Evolutionary conservation across 2,113 vertebrate species (phyloP), one percentile per base, ranked within the genome.

Genomic region (Scytalopus superciliaris): DNA sequence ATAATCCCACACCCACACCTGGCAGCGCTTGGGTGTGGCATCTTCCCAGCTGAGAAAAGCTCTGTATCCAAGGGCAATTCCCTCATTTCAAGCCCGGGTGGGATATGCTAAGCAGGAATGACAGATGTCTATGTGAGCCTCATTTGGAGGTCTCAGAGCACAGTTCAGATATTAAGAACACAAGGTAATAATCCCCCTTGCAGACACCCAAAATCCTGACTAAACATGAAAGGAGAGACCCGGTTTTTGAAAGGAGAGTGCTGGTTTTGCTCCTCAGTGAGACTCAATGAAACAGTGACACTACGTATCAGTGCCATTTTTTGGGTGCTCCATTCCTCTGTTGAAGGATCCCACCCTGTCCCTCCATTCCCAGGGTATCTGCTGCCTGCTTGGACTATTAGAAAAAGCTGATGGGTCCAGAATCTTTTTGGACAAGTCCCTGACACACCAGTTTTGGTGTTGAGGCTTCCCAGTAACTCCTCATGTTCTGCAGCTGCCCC

Each of bases 221-320:
- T 6, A 3, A 66, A 50, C 10, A 0, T 0, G 12, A 33, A n/a
- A 67, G 87, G 14, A 55, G 21, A 53, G 7, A 15, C 13, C n/a
- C 1, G 1, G 9, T 74, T 82, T 85, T 45, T 50, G 70, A 66
- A 1, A 6, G 40, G 2, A 1, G 59, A 12, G 22, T 5, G 12
- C 45, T 66, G 23, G 2, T 52, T 90, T 47, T 63, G 59, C 49
- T 82, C 44, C 31, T 25, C 5, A 5, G 21, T 3, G 59, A 81
- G n/a, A 4, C 27, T 22, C 47, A 10, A 2, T 1, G 10, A 1
- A 21, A 7, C 19, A 22, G 66, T 3, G 6, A 24, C 35, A 55
- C 22, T 4, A 4, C 1, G 1, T 1, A 16, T 2, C 40, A 12
- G 4, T 7, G 60, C 19, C 2, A 0, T 6, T 33, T 30, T 44